Base-by-base conservation (phyloP, 2,797 vertebrate species). In the Siniperca undulata region DNA sequence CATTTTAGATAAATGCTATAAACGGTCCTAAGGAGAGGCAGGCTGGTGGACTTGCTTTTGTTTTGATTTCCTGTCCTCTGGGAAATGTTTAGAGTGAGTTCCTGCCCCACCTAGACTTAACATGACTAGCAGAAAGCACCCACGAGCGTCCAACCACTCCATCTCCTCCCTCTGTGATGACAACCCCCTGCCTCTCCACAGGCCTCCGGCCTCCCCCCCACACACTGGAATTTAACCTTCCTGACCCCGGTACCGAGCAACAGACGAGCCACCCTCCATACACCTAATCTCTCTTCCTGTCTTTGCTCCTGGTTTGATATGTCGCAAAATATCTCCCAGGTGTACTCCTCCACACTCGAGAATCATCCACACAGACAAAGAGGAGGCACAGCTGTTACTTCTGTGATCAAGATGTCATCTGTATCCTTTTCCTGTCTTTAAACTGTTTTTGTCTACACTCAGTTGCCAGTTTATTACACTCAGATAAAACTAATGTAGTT, bases 161-260 rank as follows among this genome's bases (percentile, higher is more conserved):
- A 82, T 79, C 65, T 77, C 80, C 81, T 84, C 87, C 84, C 73
- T 84, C 59, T 89, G 89, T 90, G 92, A 91, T 94, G 90, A 94
- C 85, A 89, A 88, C 88, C 88, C 91, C 91, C 88, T 84, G 80
- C 84, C 82, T 91, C 88, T 84, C 81, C 34, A 20, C 78, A 84
- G 78, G 83, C 87, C 80, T 68, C 85, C 88, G n/a, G n/a, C n/a
- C n/a, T n/a, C 55, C 34, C 90, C 72, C 20, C 5, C 91, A 17
- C 84, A 87, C 77, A 74, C 46, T 76, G 95, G 95, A 95, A 95
- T 95, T 91, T 95, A 78, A 93, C 93, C 93, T 83, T 48, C 73
- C 64, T 90, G 94, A 95, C 94, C 92, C 81, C 34, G n/a, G 68
- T 69, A 82, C 76, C 0, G 68, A 87, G 83, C 86, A 83, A 61